Evolutionary conservation across 2,797 vertebrate genomes (phyloP).

Genomic region (Sphenodon punctatus): DNA sequence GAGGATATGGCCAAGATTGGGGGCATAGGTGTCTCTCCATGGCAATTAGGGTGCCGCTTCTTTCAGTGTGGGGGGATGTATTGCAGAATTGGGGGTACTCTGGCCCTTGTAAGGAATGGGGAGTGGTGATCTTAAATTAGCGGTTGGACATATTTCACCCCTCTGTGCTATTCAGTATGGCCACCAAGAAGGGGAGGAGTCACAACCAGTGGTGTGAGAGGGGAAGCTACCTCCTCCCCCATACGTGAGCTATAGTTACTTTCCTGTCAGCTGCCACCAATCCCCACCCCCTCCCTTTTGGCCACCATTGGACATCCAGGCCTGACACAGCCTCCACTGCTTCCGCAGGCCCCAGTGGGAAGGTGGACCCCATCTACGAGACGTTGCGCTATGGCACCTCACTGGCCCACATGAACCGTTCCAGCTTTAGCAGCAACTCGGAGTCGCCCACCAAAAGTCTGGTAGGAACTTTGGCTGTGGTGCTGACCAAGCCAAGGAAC

Average conservation of each 20-base stretch:
- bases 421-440: constrained; percentile 88
- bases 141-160: too few species aligned
- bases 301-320: background rate
- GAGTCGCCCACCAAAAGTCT: constrained; percentile 88
- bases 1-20: too few species aligned
- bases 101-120: background rate
- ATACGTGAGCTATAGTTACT: too few species aligned
- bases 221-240: too few species aligned
- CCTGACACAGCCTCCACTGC: background rate
- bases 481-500: too few species aligned
- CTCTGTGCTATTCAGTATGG: too few species aligned
- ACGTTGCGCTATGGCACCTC: constrained; percentile 90
- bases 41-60: background rate
- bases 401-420: constrained; percentile 89
- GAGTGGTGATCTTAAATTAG: too few species aligned
- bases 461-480: constrained; percentile 72
- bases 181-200: too few species aligned
- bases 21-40: too few species aligned
- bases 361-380: constrained; percentile 89
- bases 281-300: too few species aligned
- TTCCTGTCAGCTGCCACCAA: too few species aligned
- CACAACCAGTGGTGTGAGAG: too few species aligned
- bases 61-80: background rate
- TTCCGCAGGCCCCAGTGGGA: constrained; percentile 54
- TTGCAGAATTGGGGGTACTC: background rate